These are phyloP conservation scores for Pristionchus arcanus DNA, from an alignment of 2,888 invertebrate species.

Conservation along the genomic window DNA sequence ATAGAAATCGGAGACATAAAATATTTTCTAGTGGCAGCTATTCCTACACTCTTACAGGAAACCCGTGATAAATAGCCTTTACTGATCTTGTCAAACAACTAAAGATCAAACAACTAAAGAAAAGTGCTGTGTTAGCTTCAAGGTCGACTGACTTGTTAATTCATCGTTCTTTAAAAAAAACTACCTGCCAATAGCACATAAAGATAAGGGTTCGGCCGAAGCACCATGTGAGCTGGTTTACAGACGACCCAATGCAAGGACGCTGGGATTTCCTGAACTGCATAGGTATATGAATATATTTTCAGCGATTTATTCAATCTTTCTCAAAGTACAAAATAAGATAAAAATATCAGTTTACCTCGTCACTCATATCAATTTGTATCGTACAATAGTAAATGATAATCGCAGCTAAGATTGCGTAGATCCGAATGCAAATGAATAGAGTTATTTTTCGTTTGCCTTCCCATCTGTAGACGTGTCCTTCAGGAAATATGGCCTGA, in stretches of 20 bases:
- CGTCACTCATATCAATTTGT: neutral
- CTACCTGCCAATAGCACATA: neutral
- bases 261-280: neutral
- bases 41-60: too few relatives aligned
- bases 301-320: neutral
- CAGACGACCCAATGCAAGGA: neutral
- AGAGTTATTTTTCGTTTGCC: neutral
- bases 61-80: too few relatives aligned
- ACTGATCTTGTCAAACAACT: too few relatives aligned
- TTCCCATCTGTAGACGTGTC: neutral
- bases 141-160: too few relatives aligned
- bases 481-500: conserved; percentile 6
- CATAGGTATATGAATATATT: too few relatives aligned
- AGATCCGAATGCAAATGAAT: neutral
- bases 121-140: too few relatives aligned
- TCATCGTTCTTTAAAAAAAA: neutral
- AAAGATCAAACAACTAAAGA: too few relatives aligned
- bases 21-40: too few relatives aligned
- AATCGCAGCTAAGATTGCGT: neutral
- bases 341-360: neutral
- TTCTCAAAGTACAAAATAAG: neutral
- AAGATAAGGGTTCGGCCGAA: neutral
- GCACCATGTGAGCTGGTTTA: neutral
- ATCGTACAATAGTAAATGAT: neutral
- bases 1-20: too few relatives aligned